phyloP scores from a whole-genome alignment of 2,888 invertebrate species.

The Chalcis sispes region DNA sequence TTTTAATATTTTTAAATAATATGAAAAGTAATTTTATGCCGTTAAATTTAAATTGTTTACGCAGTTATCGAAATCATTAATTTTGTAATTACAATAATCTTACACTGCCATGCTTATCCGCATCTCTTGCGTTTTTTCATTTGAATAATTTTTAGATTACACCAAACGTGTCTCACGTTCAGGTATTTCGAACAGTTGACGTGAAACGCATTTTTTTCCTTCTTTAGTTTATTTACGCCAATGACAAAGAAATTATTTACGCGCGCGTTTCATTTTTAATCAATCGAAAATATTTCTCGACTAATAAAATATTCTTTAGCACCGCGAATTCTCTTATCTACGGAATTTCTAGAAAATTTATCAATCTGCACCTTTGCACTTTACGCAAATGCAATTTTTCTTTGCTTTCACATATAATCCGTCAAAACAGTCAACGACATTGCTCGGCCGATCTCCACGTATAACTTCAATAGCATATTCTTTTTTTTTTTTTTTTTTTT shows the following conservation, averaged over 20 bases:
- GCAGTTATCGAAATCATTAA: too few species aligned
- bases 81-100: too few species aligned
- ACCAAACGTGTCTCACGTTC: background rate
- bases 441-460: background rate
- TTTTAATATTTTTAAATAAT: too few species aligned
- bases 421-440: background rate
- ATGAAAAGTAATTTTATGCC: too few species aligned
- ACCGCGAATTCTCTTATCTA: background rate
- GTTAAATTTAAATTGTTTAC: too few species aligned
- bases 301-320: background rate
- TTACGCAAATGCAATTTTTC: slow-evolving; percentile 11
- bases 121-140: background rate
- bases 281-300: slow-evolving; percentile 11
- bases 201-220: slow-evolving; percentile 13
- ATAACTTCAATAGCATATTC: too few species aligned
- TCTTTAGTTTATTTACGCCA: background rate
- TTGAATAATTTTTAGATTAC: background rate
- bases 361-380: slow-evolving; percentile 8
- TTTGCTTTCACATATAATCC: background rate
- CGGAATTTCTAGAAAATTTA: slow-evolving; percentile 34
- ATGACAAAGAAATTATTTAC: background rate
- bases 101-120: background rate
- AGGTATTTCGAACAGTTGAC: slow-evolving; percentile 26
- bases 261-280: slow-evolving; percentile 14
- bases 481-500: too few species aligned